These are phyloP conservation scores for Eupithecia subfuscata DNA, from an alignment of 2,888 invertebrate species.

Conservation along the genomic window DNA sequence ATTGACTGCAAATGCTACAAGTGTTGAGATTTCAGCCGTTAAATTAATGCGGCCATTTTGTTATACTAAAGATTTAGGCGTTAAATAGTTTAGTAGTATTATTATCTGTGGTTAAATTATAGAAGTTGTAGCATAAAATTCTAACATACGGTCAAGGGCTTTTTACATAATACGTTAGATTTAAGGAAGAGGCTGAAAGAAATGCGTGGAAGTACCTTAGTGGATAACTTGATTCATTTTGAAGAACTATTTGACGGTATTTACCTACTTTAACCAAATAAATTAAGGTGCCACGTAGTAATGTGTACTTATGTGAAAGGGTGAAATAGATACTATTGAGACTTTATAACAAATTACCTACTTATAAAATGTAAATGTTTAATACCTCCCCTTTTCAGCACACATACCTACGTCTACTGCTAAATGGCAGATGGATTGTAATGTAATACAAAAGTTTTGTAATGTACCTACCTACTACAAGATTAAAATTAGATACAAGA, in stretches of 20 bases:
- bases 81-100: neutral
- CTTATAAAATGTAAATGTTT: neutral
- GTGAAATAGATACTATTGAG: neutral
- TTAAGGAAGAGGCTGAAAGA: neutral
- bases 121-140: neutral
- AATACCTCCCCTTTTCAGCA: neutral
- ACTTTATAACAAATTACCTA: no score
- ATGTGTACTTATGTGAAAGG: neutral
- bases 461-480: no score
- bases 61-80: neutral
- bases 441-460: no score
- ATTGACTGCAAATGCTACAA: constrained; percentile 95
- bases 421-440: neutral
- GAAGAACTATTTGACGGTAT: neutral
- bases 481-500: no score
- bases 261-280: neutral
- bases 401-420: neutral
- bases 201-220: neutral
- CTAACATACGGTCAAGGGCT: constrained; percentile 7
- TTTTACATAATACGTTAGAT: neutral
- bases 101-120: neutral
- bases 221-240: neutral
- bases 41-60: constrained; percentile 44
- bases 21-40: constrained; percentile 93
- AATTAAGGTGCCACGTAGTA: neutral